These are phyloP conservation scores for Empidonax traillii DNA, from an alignment of 2,113 vertebrate genomes.

Conservation along the genomic window DNA sequence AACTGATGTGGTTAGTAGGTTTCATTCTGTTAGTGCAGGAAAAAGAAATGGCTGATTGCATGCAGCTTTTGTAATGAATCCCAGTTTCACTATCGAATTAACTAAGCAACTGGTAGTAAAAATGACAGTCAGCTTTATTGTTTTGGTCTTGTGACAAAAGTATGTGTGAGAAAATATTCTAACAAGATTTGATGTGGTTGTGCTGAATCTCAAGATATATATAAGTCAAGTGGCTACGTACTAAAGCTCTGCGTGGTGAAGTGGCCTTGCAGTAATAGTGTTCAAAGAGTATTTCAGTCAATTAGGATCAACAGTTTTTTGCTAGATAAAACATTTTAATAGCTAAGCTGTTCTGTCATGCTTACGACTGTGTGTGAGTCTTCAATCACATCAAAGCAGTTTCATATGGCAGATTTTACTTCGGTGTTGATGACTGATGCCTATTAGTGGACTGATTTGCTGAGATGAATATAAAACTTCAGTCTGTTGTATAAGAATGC, in stretches of 20 bases:
- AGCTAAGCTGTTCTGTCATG: slow-evolving; percentile 27
- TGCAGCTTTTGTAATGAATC: slow-evolving; percentile 35
- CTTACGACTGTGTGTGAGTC: background rate
- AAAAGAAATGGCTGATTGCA: slow-evolving; percentile 27
- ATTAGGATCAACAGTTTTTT: slow-evolving; percentile 30
- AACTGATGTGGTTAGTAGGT: background rate
- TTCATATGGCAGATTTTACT: slow-evolving; percentile 51
- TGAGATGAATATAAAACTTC: slow-evolving; percentile 51
- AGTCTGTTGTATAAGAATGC: slow-evolving; percentile 23
- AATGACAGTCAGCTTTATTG: slow-evolving; percentile 42
- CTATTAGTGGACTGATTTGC: slow-evolving; percentile 54
- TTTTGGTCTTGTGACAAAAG: slow-evolving; percentile 20
- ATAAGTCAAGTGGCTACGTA: background rate
- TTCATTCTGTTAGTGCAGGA: slow-evolving; percentile 10
- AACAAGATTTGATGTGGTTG: slow-evolving; percentile 25
- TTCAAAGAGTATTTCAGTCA: slow-evolving; percentile 51
- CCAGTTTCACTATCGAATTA: slow-evolving; percentile 31
- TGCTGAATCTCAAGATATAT: background rate
- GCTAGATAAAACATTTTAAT: slow-evolving; percentile 50
- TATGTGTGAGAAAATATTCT: slow-evolving; percentile 31
- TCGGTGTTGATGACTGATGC: slow-evolving; percentile 45
- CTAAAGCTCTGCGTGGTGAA: background rate
- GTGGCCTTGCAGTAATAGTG: slow-evolving; percentile 15
- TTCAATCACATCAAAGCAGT: slow-evolving; percentile 60
- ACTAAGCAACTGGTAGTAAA: slow-evolving; percentile 55